Base-by-base conservation (phyloP, 2,797 vertebrate genomes). In the Apogon talboti region DNA sequence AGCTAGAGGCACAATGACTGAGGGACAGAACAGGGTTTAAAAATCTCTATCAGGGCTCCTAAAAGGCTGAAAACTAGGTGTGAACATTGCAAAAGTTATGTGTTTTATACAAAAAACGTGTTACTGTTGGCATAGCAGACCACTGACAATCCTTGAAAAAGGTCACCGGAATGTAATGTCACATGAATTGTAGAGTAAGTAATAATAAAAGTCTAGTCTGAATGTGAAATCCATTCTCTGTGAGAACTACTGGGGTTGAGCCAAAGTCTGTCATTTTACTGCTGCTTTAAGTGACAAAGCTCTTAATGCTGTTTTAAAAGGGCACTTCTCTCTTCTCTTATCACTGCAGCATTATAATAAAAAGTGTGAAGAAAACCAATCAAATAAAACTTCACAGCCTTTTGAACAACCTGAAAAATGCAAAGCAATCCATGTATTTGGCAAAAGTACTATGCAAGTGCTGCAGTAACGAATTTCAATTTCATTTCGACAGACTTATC, bases 381-480 rank as follows among this genome's bases (percentile, higher is more conserved):
- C 71, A 81, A 74, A 58, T 50, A 52, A 19, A 46, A 43, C 64
- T 70, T 76, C 70, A 75, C 79, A 77, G 74, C 54, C 67, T 59
- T 38, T 66, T 56, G 60, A 72, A 21, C 64, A 79, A 54, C 67
- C 64, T 11, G 28, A 65, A 78, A 74, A 76, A 40, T 4, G 37
- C 18, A 61, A 80, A 62, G 45, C 30, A 76, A 79, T 81, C 76
- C 28, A 86, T 76, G 74, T 14, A 49, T 67, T 70, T 64, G 6
- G 51, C 56, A 52, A 40, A 64, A 69, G 49, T 38, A 46, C 38
- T 65, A 28, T 33, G 65, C 71, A 76, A 66, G 55, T 62, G 62
- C 74, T 69, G 57, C 48, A 59, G 47, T 71, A 81, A 62, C 78
- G 75, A 77, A 76, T 79, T 78, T 78, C 65, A 72, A 53, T 59